phyloP scores from a whole-genome alignment of 2,888 invertebrate species.

The Eucriotettix oculatus region DNA sequence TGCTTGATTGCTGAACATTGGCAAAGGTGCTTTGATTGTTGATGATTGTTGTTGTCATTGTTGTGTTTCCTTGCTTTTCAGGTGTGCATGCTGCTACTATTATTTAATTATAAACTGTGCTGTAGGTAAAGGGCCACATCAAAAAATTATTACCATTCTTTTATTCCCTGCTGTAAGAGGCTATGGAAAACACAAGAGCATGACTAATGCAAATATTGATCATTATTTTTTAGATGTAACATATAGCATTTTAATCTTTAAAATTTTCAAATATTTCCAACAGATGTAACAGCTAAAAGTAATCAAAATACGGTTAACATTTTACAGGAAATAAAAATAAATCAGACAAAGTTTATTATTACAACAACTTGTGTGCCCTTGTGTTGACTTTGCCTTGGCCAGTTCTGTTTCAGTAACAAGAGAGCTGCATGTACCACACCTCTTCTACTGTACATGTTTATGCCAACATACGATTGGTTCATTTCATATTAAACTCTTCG shows the following conservation, averaged over 20 bases:
- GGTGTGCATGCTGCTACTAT: constrained; percentile 16
- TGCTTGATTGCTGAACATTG: constrained; percentile 15
- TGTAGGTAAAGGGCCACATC: constrained; percentile 15
- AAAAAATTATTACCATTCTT: constrained; percentile 11
- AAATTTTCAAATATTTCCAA: not conserved
- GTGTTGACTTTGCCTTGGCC: constrained; percentile 9
- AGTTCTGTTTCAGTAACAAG: constrained; percentile 16
- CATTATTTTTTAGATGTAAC: too few relatives aligned
- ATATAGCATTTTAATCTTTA: not conserved
- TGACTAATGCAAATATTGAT: not conserved
- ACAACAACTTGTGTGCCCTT: not conserved
- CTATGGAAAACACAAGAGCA: constrained; percentile 7
- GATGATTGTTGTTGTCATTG: constrained; percentile 15
- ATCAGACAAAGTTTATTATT: not conserved
- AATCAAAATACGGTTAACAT: not conserved
- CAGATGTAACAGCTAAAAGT: not conserved
- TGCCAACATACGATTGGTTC: constrained; percentile 6
- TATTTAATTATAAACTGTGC: constrained; percentile 12
- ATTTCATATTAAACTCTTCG: constrained; percentile 4
- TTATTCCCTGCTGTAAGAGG: constrained; percentile 12
- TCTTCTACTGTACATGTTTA: constrained; percentile 14
- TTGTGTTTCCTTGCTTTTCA: constrained; percentile 16
- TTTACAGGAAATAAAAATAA: not conserved
- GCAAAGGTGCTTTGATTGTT: constrained; percentile 15
- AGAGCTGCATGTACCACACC: constrained; percentile 14